These are phyloP conservation scores for Leptogaster cylindrica DNA, from an alignment of 2,888 invertebrate species.

Conservation along the genomic window DNA sequence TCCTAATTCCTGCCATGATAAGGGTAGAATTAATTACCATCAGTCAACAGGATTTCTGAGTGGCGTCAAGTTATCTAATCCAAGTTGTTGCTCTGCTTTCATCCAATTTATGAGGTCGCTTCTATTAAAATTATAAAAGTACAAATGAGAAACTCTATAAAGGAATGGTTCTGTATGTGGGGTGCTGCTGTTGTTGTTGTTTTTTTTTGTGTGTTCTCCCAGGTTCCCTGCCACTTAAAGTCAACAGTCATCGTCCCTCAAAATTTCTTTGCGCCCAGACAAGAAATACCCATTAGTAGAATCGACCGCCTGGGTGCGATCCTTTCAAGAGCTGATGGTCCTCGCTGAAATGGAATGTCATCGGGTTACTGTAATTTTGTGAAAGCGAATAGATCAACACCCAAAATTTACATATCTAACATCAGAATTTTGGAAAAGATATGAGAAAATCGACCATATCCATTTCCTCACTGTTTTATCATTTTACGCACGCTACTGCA, in stretches of 20 bases:
- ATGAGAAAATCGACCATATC: too few relatives aligned
- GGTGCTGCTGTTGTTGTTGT: too few relatives aligned
- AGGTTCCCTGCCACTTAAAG: not conserved
- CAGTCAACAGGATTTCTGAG: constrained; percentile 3
- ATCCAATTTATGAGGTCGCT: not conserved
- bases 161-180: too few relatives aligned
- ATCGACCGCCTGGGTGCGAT: not conserved
- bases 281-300: constrained; percentile 5
- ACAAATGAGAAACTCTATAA: too few relatives aligned
- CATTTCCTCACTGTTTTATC: too few relatives aligned
- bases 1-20: constrained; percentile 10
- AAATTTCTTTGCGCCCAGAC: too few relatives aligned
- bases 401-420: constrained; percentile 5
- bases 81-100: too few relatives aligned
- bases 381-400: constrained; percentile 4
- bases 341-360: constrained; percentile 4
- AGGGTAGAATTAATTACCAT: not conserved
- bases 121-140: not conserved
- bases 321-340: not conserved
- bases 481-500: too few relatives aligned
- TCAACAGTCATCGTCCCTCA: not conserved
- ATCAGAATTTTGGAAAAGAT: too few relatives aligned
- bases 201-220: too few relatives aligned
- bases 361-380: not conserved
- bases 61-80: not conserved